Evolutionary conservation across 2,113 vertebrate species (phyloP), one percentile per base, ranked within the genome.

Genomic region (Nothoprocta pentlandii): DNA sequence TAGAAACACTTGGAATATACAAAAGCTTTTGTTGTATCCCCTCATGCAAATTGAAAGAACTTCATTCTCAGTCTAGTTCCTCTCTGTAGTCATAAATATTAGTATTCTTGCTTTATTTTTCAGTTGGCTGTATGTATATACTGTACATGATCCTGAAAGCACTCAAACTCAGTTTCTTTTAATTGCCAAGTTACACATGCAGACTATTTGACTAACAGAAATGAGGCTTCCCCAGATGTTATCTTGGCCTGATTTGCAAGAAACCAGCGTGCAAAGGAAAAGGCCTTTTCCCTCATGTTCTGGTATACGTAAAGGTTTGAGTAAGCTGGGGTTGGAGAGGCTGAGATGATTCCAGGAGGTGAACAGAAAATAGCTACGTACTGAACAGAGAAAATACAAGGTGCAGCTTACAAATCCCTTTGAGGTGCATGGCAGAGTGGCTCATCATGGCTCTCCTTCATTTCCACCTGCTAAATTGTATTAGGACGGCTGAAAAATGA

Each of bases 331-430:
- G 21, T 28, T 75, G 42, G 58, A 69, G 62, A 91, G 28, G 8
- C 62, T 39, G 62, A 32, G 75, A 4, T 5, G n/a, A 44, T 73
- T 86, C 56, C 51, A 59, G 49, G 39, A 80, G 32, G 47, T 8
- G 12, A 2, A 11, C 26, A 46, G 66, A n/a, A 10, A 85, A 46
- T 1, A 68, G 70, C 41, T n/a, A 59, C 0, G 0, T n/a, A 5
- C 13, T 7, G 0, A 13, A 4, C 6, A 2, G 42, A 75, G 30
- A 56, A 85, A 73, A 56, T 4, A 14, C 17, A 67, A 51, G 13
- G 9, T 73, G 41, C 44, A 66, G 63, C 67, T 39, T 5, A 20
- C 0, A 9, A 74, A 61, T 9, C 17, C 12, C 19, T 68, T 71
- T 1, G 1, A 0, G 0, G 39, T 41, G 25, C 25, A 8, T 36